Percentiles rank a stretch among this genome's conserved stretches.
These are phyloP conservation scores for Oscheius sp. DNA, from an alignment of 2,888 invertebrate species.

Conservation along the genomic window DNA sequence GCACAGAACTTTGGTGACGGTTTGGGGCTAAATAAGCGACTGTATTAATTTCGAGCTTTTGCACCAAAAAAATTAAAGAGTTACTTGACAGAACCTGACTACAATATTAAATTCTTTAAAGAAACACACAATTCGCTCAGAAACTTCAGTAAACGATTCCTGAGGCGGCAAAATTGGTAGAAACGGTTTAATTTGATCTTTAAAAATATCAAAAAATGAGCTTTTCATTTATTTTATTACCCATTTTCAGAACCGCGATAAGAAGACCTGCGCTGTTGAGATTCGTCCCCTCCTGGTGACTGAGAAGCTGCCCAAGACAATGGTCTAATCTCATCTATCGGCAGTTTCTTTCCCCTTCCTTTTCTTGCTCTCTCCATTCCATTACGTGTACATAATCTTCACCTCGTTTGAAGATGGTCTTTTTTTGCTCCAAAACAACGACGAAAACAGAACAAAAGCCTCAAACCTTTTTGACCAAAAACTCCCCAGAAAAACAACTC, in stretches of 20 bases:
- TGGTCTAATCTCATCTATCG: slow-evolving; percentile 3
- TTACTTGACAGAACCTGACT: too few species aligned
- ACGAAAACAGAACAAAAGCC: not conserved
- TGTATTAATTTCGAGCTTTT: too few species aligned
- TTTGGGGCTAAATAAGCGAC: too few species aligned
- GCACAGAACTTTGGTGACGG: too few species aligned
- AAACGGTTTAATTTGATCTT: not conserved
- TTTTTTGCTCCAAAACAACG: not conserved
- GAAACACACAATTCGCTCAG: too few species aligned
- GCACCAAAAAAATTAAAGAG: too few species aligned
- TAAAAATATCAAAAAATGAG: not conserved
- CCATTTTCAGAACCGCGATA: not conserved
- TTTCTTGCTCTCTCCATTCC: not conserved
- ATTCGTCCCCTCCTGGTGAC: slow-evolving; percentile 25
- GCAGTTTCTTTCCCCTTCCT: not conserved
- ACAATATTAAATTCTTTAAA: too few species aligned
- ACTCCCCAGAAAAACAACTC: not conserved
- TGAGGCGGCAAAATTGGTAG: too few species aligned
- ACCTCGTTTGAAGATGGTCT: slow-evolving; percentile 5
- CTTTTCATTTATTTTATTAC: too few species aligned
- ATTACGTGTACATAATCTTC: slow-evolving; percentile 25
- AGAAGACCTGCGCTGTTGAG: slow-evolving; percentile 16
- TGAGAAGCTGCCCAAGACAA: slow-evolving; percentile 13
- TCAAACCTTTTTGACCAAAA: too few species aligned
- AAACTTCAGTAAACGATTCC: too few species aligned